These are phyloP conservation scores for Hyposoter dolosus DNA, from an alignment of 2,888 invertebrate genomes.

Conservation along the genomic window DNA sequence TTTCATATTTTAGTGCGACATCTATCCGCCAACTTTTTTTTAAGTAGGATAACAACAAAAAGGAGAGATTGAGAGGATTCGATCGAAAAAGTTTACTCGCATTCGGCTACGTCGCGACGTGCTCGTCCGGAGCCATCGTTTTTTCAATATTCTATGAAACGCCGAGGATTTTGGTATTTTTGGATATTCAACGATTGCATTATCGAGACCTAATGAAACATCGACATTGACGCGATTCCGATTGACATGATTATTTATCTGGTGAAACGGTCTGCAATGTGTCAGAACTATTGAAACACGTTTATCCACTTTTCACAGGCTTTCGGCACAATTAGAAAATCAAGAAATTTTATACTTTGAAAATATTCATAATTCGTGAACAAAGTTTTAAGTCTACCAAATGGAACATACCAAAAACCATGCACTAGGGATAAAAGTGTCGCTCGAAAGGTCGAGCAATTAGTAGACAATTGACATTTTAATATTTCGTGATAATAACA, in stretches of 20 bases:
- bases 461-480: too few species aligned
- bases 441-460: too few species aligned
- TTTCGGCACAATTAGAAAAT: too few species aligned
- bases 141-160: neutral
- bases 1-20: slow-evolving; percentile 60
- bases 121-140: neutral
- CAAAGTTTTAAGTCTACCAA: too few species aligned
- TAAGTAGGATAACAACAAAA: neutral
- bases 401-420: too few species aligned
- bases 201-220: neutral
- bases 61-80: neutral
- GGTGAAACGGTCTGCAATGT: neutral
- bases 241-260: neutral
- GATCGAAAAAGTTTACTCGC: neutral
- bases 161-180: neutral
- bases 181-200: neutral
- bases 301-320: neutral
- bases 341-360: too few species aligned
- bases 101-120: neutral
- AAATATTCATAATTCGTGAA: too few species aligned
- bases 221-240: neutral
- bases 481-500: too few species aligned
- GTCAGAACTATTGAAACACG: neutral
- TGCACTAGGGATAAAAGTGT: too few species aligned
- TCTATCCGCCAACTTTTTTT: slow-evolving; percentile 14